Evolutionary conservation across 2,888 invertebrate species (phyloP), one percentile per base, ranked within the genome.

Genomic region (Anorthoa munda): DNA sequence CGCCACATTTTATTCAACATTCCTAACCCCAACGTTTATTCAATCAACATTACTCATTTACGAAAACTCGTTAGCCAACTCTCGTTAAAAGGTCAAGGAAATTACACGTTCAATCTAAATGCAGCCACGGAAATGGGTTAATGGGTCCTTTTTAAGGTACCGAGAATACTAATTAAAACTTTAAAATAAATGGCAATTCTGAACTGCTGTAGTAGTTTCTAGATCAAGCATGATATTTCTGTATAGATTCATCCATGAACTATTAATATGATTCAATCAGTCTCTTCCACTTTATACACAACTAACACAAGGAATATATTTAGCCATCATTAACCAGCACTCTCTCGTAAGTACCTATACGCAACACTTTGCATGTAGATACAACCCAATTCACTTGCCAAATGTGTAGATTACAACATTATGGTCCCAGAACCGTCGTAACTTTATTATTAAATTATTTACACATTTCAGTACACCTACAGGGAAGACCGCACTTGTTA

Each of bases 31-130:
- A 53, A 77, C 56, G 18, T 60, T 59, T 31, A 70, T 50, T 70
- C 5, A 70, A 53, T 31, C 26, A 56, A 65, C 51, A 65, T 59
- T 39, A 12, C 66, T 64, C 50, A 72, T 66, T 74, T 64, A 71
- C 55, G 39, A 23, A 72, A 84, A 68, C 79, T 79, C 85, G 70
- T 82, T 85, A 82, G 61, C 50, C 50, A 61, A 70, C 53, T 78
- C 61, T 64, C 51, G 55, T 60, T 58, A 72, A 80, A 56, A 59
- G n/a, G 61, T 75, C 60, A 45, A 64, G 17, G 21, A 64, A 68
- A 68, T 60, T 65, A 64, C 15, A 68, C 45, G 26, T 66, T 31
- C 53, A 70, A 70, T 64, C n/a, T 69, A 56, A 59, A 71, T 79
- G 59, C 56, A 64, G 61, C 53, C 56, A 21, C 31, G 21, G 59